Evolutionary conservation across 1,140 invertebrate genomes (phyloP), one percentile per base, ranked within the genome.

Genomic region (Matsumurasca onukii): DNA sequence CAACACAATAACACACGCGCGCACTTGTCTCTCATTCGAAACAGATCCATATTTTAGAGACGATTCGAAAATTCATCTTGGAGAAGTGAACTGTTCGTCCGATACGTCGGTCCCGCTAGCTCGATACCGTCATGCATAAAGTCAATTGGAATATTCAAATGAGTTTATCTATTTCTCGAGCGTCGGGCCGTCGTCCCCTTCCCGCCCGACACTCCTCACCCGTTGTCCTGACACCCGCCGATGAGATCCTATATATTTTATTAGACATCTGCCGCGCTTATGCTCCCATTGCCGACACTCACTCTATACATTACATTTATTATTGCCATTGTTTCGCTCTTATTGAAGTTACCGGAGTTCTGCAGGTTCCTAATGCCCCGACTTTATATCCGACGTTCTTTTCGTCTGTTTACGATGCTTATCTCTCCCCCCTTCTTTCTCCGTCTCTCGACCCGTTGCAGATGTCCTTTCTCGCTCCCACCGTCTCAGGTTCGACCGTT

Each of bases 121-220:
- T 59, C 61, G 31, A 51, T 62, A 51, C 34, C 52, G n/a, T 29
- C 52, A 25, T 24, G 25, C 31, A 68, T 51, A 68, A 68, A 68
- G 67, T 68, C 67, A 68, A 68, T 68, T 59, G 51, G 67, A 68
- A 68, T 68, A 68, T 68, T 68, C 67, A 68, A 68, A 68, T 68
- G 67, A 65, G 39, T 66, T 66, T 66, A 80, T 80, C 79, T 79
- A 80, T 79, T 79, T 74, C 77, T 70, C 72, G n/a, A n/a, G n/a
- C n/a, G n/a, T 71, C 70, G 74, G 71, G 73, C 31, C 72, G 39
- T 73, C 77, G 70, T 71, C 71, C 70, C 75, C 73, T 73, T 29
- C 72, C 45, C n/a, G n/a, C n/a, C n/a, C n/a, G 69, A 70, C 51
- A 68, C 72, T 15, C 25, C 29, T 55, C 45, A 1, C 31, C 31